phyloP scores from a whole-genome alignment of 1,140 invertebrate species.

The Sycobia sp. region DNA sequence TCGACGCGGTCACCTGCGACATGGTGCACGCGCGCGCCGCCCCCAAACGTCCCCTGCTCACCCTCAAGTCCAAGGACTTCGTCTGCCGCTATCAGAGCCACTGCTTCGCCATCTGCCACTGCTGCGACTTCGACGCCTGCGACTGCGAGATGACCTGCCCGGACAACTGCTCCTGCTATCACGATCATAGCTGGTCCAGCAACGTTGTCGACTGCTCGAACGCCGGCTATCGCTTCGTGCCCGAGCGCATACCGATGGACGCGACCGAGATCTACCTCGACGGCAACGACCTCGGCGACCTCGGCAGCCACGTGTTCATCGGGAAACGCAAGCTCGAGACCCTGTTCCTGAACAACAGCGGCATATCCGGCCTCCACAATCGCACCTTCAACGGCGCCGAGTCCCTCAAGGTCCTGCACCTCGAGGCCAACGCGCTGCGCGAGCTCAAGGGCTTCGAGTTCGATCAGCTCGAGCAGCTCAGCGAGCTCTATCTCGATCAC shows the following conservation, averaged over 20 bases:
- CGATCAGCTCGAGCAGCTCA: slow-evolving; percentile 76
- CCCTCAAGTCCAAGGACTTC: slow-evolving; percentile 86
- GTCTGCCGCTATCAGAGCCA: slow-evolving; percentile 90
- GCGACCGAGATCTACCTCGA: slow-evolving; percentile 91
- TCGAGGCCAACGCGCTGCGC: slow-evolving; percentile 84
- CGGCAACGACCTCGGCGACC: slow-evolving; percentile 84
- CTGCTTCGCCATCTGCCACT: slow-evolving; percentile 90
- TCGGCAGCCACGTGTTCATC: slow-evolving; percentile 89
- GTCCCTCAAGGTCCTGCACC: slow-evolving; percentile 76
- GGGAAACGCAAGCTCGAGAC: slow-evolving; percentile 86
- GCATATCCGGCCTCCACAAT: slow-evolving; percentile 83
- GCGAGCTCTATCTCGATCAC: slow-evolving; percentile 85
- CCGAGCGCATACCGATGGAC: slow-evolving; percentile 90
- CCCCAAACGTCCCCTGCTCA: slow-evolving; percentile 80
- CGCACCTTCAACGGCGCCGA: slow-evolving; percentile 87
- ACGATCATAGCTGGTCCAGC: slow-evolving; percentile 90
- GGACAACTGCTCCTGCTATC: slow-evolving; percentile 90
- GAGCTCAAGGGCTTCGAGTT: slow-evolving; percentile 84
- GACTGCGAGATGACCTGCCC: slow-evolving; percentile 96
- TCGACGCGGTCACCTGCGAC: slow-evolving; percentile 89
- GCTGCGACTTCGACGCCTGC: slow-evolving; percentile 93
- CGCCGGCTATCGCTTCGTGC: slow-evolving; percentile 79
- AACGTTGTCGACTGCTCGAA: slow-evolving; percentile 92
- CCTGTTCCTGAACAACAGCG: slow-evolving; percentile 86
- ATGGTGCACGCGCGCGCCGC: slow-evolving; percentile 83